Evolutionary conservation across 2,888 invertebrate genomes (phyloP), one percentile per base, ranked within the genome.

Genomic region (Epiblema foenella): DNA sequence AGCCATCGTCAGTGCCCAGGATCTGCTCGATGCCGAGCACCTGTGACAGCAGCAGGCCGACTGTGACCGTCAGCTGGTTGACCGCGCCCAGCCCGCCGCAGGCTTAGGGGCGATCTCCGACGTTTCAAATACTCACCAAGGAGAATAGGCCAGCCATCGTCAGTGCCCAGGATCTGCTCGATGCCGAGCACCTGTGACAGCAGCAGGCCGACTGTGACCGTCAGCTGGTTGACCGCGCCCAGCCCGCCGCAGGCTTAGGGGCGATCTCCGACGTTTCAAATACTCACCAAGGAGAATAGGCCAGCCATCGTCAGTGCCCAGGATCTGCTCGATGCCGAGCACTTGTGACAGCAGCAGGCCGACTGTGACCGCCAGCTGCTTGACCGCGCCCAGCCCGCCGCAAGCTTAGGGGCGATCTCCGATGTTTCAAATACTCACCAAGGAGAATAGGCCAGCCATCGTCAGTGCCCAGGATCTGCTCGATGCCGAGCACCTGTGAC

Each of bases 171-270:
- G 84, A 99, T 97, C 94, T 98, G 97, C 90, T 98, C 97, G 89
- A 99, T 98, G 85, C 99, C 99, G 84, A 99, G 95, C 83, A 99
- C 97, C 94, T 99, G 98, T 82, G 98, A 98, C 85, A 98, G 95
- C 85, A 99, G 95, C 86, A 99, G 95, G 84, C 98, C 99, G 82
- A 98, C 96, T 78, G 98, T 98, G 83, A 98, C 98, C 81, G 98
- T 99, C 91, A 99, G 95, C 95, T 99, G 99, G 94, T 99, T 99
- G 85, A 99, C 97, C 80, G 98, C 98, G 85, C 98, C 98, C 89
- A 98, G 94, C 81, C 98, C 98, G 82, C 99, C 99, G 83, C 99
- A n/a, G n/a, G n/a, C n/a, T n/a, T n/a, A n/a, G n/a, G n/a, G n/a
- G 15, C 42, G 15, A 46, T n/a, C 8, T 8, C n/a, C 7, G n/a